Conservation (phyloP, 2,113 vertebrate species). For the Bufo gargarizans region DNA sequence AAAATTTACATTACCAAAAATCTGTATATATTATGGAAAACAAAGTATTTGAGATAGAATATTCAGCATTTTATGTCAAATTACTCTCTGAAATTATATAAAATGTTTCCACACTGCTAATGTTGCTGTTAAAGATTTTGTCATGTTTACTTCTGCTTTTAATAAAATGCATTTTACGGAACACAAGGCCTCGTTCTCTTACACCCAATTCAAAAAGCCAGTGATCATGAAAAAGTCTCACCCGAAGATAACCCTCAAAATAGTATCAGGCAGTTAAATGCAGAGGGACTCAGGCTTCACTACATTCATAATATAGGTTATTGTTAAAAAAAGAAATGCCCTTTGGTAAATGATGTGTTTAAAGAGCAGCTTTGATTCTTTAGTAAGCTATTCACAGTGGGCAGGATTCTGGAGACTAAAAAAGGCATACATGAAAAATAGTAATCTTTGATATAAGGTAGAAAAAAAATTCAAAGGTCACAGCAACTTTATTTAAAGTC, state of each 20-base stretch:
- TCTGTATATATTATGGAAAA: not conserved
- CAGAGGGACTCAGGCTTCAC: not conserved
- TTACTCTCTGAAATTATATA: not conserved
- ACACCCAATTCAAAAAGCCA: not conserved
- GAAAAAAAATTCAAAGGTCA: slow-evolving; percentile 45
- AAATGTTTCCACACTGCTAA: not conserved
- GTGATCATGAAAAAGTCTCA: not conserved
- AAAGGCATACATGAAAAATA: slow-evolving; percentile 40
- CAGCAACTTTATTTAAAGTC: slow-evolving; percentile 33
- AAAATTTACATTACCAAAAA: not conserved
- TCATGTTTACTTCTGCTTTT: not conserved
- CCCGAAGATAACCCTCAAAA: not conserved
- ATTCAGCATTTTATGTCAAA: not conserved
- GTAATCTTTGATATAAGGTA: slow-evolving; percentile 13
- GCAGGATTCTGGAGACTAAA: slow-evolving; percentile 24
- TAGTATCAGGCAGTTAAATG: slow-evolving; percentile 5
- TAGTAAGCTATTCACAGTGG: slow-evolving; percentile 6
- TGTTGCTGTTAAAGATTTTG: not conserved
- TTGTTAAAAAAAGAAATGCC: slow-evolving; percentile 33
- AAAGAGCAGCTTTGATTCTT: slow-evolving; percentile 20
- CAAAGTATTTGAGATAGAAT: not conserved
- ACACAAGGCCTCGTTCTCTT: no score
- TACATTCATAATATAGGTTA: not conserved
- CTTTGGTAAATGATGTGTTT: slow-evolving; percentile 40
- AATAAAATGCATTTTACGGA: not conserved